Evolutionary conservation across 2,113 vertebrate species (phyloP).

Genomic region (Semnopithecus entellus): DNA sequence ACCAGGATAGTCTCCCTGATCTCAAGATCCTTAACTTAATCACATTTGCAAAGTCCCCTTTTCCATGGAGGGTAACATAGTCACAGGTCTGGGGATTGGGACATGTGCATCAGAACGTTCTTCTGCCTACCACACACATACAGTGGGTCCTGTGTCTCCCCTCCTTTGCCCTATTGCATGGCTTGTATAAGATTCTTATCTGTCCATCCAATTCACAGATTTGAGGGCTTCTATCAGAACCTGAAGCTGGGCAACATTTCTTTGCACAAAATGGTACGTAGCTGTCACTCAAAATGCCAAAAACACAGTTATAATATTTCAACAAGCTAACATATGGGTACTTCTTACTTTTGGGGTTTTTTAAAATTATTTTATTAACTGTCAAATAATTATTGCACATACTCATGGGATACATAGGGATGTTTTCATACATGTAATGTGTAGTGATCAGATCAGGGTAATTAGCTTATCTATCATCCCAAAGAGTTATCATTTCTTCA

Average conservation of each 20-base stretch:
- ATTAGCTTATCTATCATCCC: too few relatives aligned
- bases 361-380: too few relatives aligned
- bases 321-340: neutral
- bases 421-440: too few relatives aligned
- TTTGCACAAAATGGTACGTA: conserved; percentile 5
- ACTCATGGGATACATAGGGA: too few relatives aligned
- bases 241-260: neutral
- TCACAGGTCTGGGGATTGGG: neutral
- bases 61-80: neutral
- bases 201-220: neutral
- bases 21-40: conserved; percentile 1
- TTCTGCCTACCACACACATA: neutral
- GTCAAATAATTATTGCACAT: too few relatives aligned
- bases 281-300: neutral
- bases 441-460: too few relatives aligned
- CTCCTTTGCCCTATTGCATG: neutral
- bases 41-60: neutral
- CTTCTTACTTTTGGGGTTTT: neutral
- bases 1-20: neutral
- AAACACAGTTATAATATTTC: neutral
- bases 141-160: neutral
- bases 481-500: too few relatives aligned
- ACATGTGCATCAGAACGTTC: neutral
- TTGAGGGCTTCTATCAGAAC: neutral
- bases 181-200: neutral